Percentiles rank a stretch among this genome's conserved stretches.
phyloP scores from a whole-genome alignment of 2,113 vertebrate species.

The Ciconia boyciana region DNA sequence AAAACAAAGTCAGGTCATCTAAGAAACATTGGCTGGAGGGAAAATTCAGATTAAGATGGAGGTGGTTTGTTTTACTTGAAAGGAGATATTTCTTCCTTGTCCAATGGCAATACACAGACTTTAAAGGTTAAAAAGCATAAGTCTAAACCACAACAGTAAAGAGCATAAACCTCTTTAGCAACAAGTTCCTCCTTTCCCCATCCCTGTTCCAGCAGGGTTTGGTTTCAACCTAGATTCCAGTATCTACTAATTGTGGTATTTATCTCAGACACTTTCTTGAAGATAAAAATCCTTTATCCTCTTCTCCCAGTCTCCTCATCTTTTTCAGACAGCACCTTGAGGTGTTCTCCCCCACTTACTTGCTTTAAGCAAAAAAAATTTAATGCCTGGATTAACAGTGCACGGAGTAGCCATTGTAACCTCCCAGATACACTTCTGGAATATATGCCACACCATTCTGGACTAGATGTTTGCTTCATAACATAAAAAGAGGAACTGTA shows the following conservation, averaged over 20 bases:
- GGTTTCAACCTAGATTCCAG: background rate
- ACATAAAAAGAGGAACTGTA: background rate
- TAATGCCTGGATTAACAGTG: background rate
- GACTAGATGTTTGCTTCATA: background rate
- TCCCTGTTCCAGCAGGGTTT: background rate
- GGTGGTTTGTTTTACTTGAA: background rate
- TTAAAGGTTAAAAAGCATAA: background rate
- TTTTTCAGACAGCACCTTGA: background rate
- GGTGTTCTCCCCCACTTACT: background rate
- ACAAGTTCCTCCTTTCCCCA: background rate
- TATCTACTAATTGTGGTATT: background rate
- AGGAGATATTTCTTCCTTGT: background rate
- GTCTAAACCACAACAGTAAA: background rate
- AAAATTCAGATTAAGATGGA: background rate
- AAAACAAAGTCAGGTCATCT: background rate
- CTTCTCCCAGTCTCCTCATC: background rate
- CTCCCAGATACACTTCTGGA: background rate
- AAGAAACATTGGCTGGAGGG: background rate
- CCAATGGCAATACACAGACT: background rate
- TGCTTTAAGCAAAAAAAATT: background rate
- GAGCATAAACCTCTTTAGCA: background rate
- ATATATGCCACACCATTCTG: background rate
- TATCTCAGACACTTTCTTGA: background rate
- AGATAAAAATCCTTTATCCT: background rate
- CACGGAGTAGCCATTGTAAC: background rate